Conservation (phyloP, 2,888 invertebrate species). For the Elmis aenea region DNA sequence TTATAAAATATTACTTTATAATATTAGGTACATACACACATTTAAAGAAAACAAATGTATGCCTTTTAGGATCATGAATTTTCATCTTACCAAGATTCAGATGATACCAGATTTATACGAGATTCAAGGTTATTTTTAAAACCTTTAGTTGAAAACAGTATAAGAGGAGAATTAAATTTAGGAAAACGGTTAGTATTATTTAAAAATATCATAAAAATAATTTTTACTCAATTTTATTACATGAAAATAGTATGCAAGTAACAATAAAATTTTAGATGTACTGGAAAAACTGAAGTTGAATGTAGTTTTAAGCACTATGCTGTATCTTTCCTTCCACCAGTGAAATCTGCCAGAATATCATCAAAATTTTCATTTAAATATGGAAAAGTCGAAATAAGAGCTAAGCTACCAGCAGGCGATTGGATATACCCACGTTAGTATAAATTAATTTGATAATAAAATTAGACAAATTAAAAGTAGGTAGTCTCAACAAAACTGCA, state of each 20-base stretch:
- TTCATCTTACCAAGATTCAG: constrained; percentile 43
- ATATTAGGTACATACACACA: too few relatives aligned
- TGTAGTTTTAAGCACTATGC: constrained; percentile 39
- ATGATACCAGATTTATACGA: constrained; percentile 36
- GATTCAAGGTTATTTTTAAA: constrained; percentile 40
- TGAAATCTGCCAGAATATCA: constrained; percentile 47
- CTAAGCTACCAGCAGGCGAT: constrained; percentile 52
- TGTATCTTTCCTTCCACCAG: constrained; percentile 46
- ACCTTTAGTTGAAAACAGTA: constrained; percentile 34
- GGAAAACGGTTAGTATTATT: constrained; percentile 34
- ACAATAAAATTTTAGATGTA: constrained; percentile 39
- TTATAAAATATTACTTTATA: too few relatives aligned
- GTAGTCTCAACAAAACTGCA: too few relatives aligned
- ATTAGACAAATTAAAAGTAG: too few relatives aligned
- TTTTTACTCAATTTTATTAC: constrained; percentile 1
- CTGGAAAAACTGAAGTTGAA: constrained; percentile 28
- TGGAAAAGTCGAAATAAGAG: constrained; percentile 50
- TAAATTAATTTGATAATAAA: too few relatives aligned
- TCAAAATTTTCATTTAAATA: constrained; percentile 48
- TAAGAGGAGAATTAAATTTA: constrained; percentile 41
- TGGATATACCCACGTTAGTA: constrained; percentile 53
- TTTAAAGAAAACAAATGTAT: constrained; percentile 6
- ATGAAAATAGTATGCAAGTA: constrained; percentile 20
- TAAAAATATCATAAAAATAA: constrained; percentile 9
- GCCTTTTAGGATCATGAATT: constrained; percentile 47